Percentiles rank a stretch among this genome's conserved stretches.
These are phyloP conservation scores for Drosophila rubida DNA, from an alignment of 2,888 invertebrate genomes.

Conservation along the genomic window DNA sequence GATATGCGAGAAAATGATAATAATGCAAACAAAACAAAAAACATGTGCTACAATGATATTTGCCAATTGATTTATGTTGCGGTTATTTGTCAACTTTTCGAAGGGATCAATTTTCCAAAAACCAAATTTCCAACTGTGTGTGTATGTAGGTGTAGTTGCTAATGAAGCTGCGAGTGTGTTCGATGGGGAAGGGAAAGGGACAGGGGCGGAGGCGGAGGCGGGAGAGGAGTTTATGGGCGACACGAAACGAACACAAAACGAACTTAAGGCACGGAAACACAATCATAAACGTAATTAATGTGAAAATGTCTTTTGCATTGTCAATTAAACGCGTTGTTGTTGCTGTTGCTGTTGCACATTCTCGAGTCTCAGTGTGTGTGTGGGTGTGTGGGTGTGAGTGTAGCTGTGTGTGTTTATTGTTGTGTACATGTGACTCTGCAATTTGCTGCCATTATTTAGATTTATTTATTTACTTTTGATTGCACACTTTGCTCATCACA, in stretches of 20 bases:
- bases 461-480: not conserved
- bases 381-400: not conserved
- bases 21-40: not conserved
- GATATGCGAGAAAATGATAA: not conserved
- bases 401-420: not conserved
- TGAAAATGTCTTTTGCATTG: constrained; percentile 23
- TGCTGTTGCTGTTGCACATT: constrained; percentile 8
- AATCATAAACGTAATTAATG: constrained; percentile 45
- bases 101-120: not conserved
- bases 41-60: constrained; percentile 20
- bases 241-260: constrained; percentile 60
- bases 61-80: constrained; percentile 22
- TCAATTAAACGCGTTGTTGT: constrained; percentile 17
- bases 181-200: not conserved
- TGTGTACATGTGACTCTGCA: not conserved
- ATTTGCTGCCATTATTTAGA: not conserved
- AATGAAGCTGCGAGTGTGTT: constrained; percentile 12
- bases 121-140: constrained; percentile 3
- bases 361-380: constrained; percentile 1
- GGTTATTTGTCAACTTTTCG: not conserved
- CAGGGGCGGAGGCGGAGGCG: too few relatives aligned
- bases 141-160: constrained; percentile 12
- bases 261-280: constrained; percentile 59
- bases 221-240: constrained; percentile 41
- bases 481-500: not conserved